Conservation (phyloP, 2,797 vertebrate genomes). For the Sebastes alutus region DNA sequence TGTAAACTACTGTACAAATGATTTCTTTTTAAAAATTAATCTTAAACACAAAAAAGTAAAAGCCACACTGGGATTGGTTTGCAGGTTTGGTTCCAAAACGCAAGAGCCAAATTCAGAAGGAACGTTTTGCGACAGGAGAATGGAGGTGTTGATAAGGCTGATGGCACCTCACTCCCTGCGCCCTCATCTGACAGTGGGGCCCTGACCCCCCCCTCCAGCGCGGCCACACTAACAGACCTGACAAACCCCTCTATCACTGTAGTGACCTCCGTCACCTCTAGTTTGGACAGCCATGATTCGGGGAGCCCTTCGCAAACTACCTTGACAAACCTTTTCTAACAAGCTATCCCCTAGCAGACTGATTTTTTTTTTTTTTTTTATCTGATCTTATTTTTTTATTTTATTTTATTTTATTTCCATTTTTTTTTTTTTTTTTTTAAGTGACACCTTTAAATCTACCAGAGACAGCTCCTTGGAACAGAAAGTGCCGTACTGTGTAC, state of each 20-base stretch:
- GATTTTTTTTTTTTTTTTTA: constrained; percentile 67
- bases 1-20: constrained; percentile 69
- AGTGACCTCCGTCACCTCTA: constrained; percentile 98
- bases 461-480: constrained; percentile 87
- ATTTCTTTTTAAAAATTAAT: constrained; percentile 64
- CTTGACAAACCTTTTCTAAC: constrained; percentile 99
- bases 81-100: constrained; percentile 99
- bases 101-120: constrained; percentile 99
- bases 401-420: constrained; percentile 50
- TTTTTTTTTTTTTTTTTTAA: constrained; percentile 77
- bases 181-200: constrained; percentile 98
- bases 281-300: constrained; percentile 99
- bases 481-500: constrained; percentile 79
- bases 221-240: constrained; percentile 99
- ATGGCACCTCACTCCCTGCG: constrained; percentile 96
- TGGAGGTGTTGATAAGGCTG: constrained; percentile 99
- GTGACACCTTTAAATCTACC: constrained; percentile 87
- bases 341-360: constrained; percentile 75
- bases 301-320: constrained; percentile 99
- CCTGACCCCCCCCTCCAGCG: constrained; percentile 96
- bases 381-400: constrained; percentile 63
- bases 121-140: constrained; percentile 99
- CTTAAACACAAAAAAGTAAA: constrained; percentile 86
- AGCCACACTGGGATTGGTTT: constrained; percentile 99
- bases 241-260: constrained; percentile 99